A percentile compares a stretch with the other conserved stretches of the same genome.
phyloP scores from a whole-genome alignment of 2,113 vertebrate genomes.

The Lamprotornis superbus region DNA sequence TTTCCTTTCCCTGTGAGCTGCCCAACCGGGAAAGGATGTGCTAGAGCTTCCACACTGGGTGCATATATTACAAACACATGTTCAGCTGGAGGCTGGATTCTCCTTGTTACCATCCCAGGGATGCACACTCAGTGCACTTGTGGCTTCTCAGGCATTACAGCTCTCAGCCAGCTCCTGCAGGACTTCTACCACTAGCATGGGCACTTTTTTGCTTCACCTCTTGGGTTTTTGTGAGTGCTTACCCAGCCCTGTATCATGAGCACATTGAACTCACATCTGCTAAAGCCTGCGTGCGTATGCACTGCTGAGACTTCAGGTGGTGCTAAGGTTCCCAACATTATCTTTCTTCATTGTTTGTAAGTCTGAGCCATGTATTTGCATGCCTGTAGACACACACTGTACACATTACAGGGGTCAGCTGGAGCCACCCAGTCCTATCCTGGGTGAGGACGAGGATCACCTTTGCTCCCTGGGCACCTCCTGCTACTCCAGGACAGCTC shows the following conservation, averaged over 20 bases:
- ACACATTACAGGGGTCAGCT: background rate
- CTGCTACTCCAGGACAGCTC: background rate
- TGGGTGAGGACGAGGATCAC: background rate
- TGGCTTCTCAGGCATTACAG: background rate
- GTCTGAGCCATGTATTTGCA: background rate
- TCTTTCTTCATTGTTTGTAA: background rate
- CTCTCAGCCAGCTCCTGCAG: background rate
- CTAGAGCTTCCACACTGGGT: background rate
- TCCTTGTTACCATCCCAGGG: background rate
- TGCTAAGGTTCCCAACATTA: background rate
- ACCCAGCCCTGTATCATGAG: background rate
- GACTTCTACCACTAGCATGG: rapidly evolving
- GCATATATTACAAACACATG: rapidly evolving
- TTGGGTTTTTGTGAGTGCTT: background rate
- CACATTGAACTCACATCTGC: background rate
- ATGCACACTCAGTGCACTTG: rapidly evolving
- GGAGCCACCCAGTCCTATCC: background rate
- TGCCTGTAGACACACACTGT: background rate
- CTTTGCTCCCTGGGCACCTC: background rate
- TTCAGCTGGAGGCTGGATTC: background rate
- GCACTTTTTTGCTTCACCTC: background rate
- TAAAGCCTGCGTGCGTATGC: too few species aligned
- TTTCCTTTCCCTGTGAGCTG: background rate
- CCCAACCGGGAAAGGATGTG: background rate
- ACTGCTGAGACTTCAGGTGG: background rate